Conservation (phyloP, 2,888 invertebrate genomes). For the Notodonta ziczac region DNA sequence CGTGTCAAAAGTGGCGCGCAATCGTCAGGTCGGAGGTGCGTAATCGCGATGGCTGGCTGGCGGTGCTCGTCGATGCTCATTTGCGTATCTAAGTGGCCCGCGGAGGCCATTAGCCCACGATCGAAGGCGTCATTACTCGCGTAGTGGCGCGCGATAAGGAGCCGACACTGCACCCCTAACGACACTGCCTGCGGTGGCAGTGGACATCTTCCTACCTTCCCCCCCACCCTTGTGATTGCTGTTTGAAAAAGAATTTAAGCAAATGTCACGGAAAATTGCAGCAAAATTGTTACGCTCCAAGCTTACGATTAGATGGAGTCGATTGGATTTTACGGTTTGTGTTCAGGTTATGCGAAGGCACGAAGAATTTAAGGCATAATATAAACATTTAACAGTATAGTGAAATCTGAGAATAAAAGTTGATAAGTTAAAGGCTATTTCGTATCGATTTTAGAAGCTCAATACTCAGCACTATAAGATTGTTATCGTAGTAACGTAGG, state of each 20-base stretch:
- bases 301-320: conserved; percentile 38
- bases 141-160: conserved; percentile 77
- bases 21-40: conserved; percentile 52
- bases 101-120: conserved; percentile 81
- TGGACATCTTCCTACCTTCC: conserved; percentile 66
- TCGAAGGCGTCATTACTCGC: conserved; percentile 81
- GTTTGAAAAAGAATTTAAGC: conserved; percentile 45
- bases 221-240: conserved; percentile 46
- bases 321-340: conserved; percentile 33
- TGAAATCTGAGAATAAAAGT: no score
- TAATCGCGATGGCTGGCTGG: conserved; percentile 59
- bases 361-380: neutral
- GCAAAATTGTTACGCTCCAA: conserved; percentile 39
- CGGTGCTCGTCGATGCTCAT: conserved; percentile 77
- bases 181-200: conserved; percentile 64
- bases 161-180: conserved; percentile 68
- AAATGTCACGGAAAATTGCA: conserved; percentile 43
- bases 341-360: neutral
- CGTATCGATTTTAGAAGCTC: neutral
- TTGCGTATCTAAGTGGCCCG: conserved; percentile 83
- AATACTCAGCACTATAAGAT: neutral
- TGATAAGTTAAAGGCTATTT: neutral
- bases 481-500: conserved; percentile 21
- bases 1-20: conserved; percentile 27
- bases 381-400: no score